Evolutionary conservation across 2,797 vertebrate genomes (phyloP), one percentile per base, ranked within the genome.

Genomic region (Crocidura indochinensis): DNA sequence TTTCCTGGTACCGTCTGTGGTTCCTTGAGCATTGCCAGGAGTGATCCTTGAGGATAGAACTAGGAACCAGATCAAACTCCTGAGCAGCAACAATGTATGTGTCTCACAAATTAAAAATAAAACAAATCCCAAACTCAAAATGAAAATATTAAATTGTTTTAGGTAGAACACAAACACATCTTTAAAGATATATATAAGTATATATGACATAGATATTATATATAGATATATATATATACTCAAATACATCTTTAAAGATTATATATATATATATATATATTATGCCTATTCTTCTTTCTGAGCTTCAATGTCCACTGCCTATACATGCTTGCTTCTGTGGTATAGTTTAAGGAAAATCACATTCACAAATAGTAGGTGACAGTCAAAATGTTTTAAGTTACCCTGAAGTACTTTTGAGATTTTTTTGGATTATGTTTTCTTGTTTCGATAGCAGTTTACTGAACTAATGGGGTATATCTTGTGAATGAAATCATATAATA

Each of bases 361-460:
- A 60, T 82, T 93, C 44, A 27, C 56, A 74, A 78, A 78, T 26
- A 83, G 79, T 82, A 69, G 27, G 8, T 76, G 86, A 74, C 26
- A 71, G 88, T 64, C 53, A 51, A 80, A 91, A 62, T 85, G 72
- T 83, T 72, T 86, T 10, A 6, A 51, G 17, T 77, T 44, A 76
- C 17, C 12, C 6, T 72, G 38, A 72, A 53, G 2, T 19, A 69
- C 2, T 15, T 91, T 92, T 31, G 72, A 44, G n/a, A 24, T 67
- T 74, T 51, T 73, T 4, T 74, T 22, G 8, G 60, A 46, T 68
- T 76, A 60, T 75, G 2, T 56, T 76, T 60, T 56, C 6, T 67
- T 29, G 9, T 47, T 46, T n/a, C 89, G 90, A 86, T 53, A 69
- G 26, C 15, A 91, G 22, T 19, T 86, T 80, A n/a, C 15, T 85